Percentiles rank a stretch among this genome's conserved stretches.
These are phyloP conservation scores for Phocoena phocoena DNA, from an alignment of 2,113 vertebrate genomes.

Conservation along the genomic window DNA sequence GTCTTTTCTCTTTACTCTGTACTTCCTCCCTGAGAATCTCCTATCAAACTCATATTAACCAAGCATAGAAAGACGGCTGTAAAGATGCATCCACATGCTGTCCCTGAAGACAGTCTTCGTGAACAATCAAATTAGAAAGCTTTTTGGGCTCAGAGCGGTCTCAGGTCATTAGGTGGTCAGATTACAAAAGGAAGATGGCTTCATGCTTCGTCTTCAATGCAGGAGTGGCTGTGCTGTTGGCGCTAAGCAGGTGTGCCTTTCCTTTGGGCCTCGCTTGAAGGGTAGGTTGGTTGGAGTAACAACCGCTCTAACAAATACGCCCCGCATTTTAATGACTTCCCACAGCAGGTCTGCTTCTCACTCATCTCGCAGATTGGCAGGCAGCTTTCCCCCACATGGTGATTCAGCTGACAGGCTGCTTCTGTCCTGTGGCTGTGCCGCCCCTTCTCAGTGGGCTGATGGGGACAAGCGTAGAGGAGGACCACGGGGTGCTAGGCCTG, in stretches of 20 bases:
- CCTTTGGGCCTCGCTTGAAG: slow-evolving; percentile 1
- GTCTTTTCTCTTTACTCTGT: not conserved
- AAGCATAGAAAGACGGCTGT: not conserved
- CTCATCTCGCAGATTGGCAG: not conserved
- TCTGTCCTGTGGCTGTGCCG: not conserved
- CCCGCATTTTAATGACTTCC: not conserved
- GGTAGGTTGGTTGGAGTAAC: not conserved
- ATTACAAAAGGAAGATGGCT: not conserved
- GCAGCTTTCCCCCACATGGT: not conserved
- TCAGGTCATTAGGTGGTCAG: not conserved
- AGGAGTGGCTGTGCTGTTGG: not conserved
- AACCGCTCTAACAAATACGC: not conserved
- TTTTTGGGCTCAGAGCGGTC: not conserved
- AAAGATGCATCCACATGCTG: not conserved
- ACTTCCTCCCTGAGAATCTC: not conserved
- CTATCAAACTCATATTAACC: not conserved
- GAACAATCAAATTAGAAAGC: not conserved
- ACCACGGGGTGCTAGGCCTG: not conserved
- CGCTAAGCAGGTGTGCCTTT: not conserved
- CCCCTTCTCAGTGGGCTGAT: not conserved
- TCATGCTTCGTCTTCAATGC: not conserved
- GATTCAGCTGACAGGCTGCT: not conserved
- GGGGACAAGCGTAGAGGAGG: not conserved
- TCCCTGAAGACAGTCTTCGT: not conserved
- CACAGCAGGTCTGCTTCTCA: not conserved